Base-by-base conservation (phyloP, 2,797 vertebrate species). In the Brotula barbata region DNA sequence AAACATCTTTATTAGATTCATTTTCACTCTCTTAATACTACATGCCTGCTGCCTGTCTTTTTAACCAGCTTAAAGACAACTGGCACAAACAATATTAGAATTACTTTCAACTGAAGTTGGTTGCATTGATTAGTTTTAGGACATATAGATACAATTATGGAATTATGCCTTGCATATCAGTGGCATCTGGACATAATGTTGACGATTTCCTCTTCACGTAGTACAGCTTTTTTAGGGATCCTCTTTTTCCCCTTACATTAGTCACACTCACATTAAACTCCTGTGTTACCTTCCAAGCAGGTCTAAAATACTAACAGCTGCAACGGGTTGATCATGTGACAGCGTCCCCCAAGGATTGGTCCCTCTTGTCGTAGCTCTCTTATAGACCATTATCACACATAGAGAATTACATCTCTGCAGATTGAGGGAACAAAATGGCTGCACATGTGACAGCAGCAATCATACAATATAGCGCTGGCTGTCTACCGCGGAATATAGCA, bases 341-440 rank as follows among this genome's bases (percentile, higher is more conserved):
- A 58, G 59, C 76, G 76, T 86, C 82, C 80, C 52, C 28, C 3
- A 39, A 54, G 69, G 79, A 82, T 57, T 49, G 31, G 51, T 63
- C 20, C 47, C 20, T 71, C 73, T 62, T 74, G 61, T 78, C 71
- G 69, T 58, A 31, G 69, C 53, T 78, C 73, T 77, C 80, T 69
- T 78, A 62, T 74, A 70, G 75, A 68, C 62, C 52, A 79, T 79
- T 82, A 75, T 80, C 64, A 64, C 76, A 78, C 52, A 72, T 80
- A 68, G 70, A 78, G 69, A 87, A 83, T 75, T 69, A 58, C 81
- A 81, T 73, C 67, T 72, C 56, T 53, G 42, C 73, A 80, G 72
- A 89, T 65, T 76, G 77, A 54, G 69, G 75, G 42, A 82, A 81
- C 75, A 86, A 78, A 73, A 87, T 84, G 84, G 80, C 72, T 75